Base-by-base conservation (phyloP, 2,888 invertebrate species). In the Watsonalla cultraria region DNA sequence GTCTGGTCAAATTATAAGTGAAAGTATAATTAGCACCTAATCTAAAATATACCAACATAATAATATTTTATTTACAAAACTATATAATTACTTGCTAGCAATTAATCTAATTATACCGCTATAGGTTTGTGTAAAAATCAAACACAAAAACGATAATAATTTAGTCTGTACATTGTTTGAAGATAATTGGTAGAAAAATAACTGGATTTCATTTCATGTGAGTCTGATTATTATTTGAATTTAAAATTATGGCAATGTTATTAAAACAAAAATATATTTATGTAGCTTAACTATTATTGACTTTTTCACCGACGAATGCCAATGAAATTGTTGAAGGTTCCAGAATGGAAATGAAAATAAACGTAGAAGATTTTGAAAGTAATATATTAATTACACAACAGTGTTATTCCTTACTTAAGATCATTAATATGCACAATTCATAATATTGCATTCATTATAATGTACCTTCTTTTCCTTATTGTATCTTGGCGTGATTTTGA, bases 161-260 rank as follows among this genome's bases (percentile, higher is more conserved):
- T 86, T 84, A 89, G 72, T 82, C 89, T 89, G 86, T 90, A 90
- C 89, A 90, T 73, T 66, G 68, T 70, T 75, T 75, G 73, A 68
- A 72, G 76, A 68, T 77, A 77, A 67, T 69, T 62, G 24, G 35
- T 52, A 59, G 66, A 70, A 72, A 71, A 64, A 74, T 70, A 74
- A 86, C 81, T 82, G 84, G 82, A 80, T 81, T 62, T 63, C 61
- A 69, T 24, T 24, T 24, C 24, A 24, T 24, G 24, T 24, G 24
- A 24, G 70, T 72, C 68, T 67, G 69, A 70, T 76, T 74, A 65
- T 66, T 70, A 68, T 67, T 49, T 74, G 73, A 73, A 78, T 70
- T 77, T 76, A 78, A 73, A 80, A 72, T 78, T 88, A 89, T 89
- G 88, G 88, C 89, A 86, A 82, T 78, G 80, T 76, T 64, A 68